A percentile compares a stretch with the other conserved stretches of the same genome.
phyloP scores from a whole-genome alignment of 2,113 vertebrate genomes.

The Tretioscincus oriximinensis region DNA sequence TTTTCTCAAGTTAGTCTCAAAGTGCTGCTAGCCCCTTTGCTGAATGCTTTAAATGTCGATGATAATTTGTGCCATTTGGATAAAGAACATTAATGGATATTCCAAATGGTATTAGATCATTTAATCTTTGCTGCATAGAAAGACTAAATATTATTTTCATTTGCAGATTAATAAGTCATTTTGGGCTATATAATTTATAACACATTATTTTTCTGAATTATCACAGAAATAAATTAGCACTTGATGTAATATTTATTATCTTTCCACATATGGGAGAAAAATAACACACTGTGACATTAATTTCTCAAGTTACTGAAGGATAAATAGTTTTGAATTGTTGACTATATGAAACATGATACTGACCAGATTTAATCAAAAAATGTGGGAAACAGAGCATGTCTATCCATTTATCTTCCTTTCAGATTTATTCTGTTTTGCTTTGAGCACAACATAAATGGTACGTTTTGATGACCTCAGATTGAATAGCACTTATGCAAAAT shows the following conservation, averaged over 20 bases:
- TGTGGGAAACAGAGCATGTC: constrained; percentile 18
- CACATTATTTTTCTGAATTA: constrained; percentile 27
- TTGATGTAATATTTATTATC: constrained; percentile 24
- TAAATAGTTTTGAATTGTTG: constrained; percentile 21
- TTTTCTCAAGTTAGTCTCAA: too few relatives aligned
- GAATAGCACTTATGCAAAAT: background rate
- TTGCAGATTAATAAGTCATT: constrained; percentile 20
- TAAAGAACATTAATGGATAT: constrained; percentile 20
- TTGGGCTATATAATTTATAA: constrained; percentile 4
- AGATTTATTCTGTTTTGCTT: constrained; percentile 4
- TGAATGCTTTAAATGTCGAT: background rate
- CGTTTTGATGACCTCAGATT: background rate
- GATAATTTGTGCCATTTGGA: background rate
- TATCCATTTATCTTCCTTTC: constrained; percentile 10
- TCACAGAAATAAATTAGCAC: constrained; percentile 26
- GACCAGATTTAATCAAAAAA: constrained; percentile 17
- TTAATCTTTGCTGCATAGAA: constrained; percentile 13
- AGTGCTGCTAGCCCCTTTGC: too few relatives aligned
- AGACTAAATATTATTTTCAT: constrained; percentile 6
- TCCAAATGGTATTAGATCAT: constrained; percentile 10
- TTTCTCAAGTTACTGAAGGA: constrained; percentile 27
- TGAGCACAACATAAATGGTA: background rate
- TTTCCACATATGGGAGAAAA: constrained; percentile 11
- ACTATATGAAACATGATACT: constrained; percentile 6
- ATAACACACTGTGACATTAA: background rate